These are phyloP conservation scores for Drosophila falleni DNA, from an alignment of 2,888 invertebrate species.

Conservation along the genomic window DNA sequence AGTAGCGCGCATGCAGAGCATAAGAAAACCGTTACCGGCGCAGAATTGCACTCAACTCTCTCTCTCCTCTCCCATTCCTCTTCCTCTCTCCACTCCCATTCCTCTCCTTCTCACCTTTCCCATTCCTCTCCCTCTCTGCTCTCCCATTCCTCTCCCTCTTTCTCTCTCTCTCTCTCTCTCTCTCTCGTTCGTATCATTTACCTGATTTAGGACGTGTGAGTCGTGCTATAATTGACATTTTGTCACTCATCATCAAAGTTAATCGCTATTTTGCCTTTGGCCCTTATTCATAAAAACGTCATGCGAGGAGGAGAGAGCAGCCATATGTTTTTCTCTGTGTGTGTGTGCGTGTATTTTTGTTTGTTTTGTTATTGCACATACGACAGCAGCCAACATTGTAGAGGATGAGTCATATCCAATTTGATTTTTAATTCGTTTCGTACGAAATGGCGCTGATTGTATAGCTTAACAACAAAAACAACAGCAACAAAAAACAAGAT, in stretches of 20 bases:
- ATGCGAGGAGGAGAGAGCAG: not conserved
- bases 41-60: not conserved
- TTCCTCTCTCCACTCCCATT: too few species aligned
- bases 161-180: not conserved
- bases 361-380: constrained; percentile 40
- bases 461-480: constrained; percentile 47
- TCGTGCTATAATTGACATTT: constrained; percentile 45
- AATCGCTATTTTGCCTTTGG: constrained; percentile 24
- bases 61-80: not conserved
- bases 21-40: not conserved
- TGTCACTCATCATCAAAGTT: constrained; percentile 30
- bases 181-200: constrained; percentile 5
- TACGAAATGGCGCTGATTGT: constrained; percentile 76
- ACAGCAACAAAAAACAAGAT: not conserved
- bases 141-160: not conserved
- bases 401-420: constrained; percentile 75
- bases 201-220: constrained; percentile 5
- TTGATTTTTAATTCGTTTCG: constrained; percentile 73
- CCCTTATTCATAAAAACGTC: constrained; percentile 25
- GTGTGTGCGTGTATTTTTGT: constrained; percentile 25
- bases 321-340: constrained; percentile 9
- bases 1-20: constrained; percentile 6
- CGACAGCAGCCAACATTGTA: constrained; percentile 25
- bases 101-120: too few species aligned
- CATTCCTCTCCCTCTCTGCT: not conserved